Conservation (phyloP, 2,888 invertebrate genomes). For the Isotomurus palustris region DNA sequence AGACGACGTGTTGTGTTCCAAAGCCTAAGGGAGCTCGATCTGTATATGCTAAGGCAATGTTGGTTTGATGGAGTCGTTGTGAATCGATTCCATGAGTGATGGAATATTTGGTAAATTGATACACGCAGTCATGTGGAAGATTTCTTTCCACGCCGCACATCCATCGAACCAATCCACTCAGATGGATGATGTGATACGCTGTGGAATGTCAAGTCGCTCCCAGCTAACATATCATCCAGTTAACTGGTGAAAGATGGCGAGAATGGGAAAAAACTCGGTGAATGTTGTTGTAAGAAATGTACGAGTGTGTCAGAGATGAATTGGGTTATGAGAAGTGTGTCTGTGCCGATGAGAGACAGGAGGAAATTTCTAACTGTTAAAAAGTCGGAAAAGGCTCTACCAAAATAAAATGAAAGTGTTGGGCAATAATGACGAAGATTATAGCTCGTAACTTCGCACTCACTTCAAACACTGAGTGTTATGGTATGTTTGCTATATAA, state of each 20-base stretch:
- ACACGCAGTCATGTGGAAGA: conserved; percentile 1
- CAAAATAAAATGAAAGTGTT: neutral
- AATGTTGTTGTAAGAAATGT: too few relatives aligned
- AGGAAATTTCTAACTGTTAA: neutral
- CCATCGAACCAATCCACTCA: neutral
- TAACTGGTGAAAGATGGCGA: too few relatives aligned
- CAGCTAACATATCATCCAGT: too few relatives aligned
- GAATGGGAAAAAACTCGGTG: too few relatives aligned
- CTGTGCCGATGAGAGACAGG: too few relatives aligned
- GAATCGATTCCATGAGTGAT: neutral
- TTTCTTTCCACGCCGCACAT: neutral
- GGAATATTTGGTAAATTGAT: neutral
- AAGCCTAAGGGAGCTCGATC: too few relatives aligned
- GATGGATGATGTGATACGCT: too few relatives aligned
- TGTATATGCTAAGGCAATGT: too few relatives aligned
- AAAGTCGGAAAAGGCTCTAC: neutral
- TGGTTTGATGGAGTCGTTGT: too few relatives aligned
- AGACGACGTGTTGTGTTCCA: too few relatives aligned
- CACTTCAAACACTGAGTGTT: neutral
- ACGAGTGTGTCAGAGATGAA: neutral
- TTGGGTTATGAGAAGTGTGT: neutral
- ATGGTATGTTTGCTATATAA: too few relatives aligned
- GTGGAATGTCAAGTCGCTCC: too few relatives aligned
- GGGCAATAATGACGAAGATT: neutral
- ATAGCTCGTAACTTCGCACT: neutral